Evolutionary conservation across 2,797 vertebrate species (phyloP).

Genomic region (Synaphobranchus kaupii): DNA sequence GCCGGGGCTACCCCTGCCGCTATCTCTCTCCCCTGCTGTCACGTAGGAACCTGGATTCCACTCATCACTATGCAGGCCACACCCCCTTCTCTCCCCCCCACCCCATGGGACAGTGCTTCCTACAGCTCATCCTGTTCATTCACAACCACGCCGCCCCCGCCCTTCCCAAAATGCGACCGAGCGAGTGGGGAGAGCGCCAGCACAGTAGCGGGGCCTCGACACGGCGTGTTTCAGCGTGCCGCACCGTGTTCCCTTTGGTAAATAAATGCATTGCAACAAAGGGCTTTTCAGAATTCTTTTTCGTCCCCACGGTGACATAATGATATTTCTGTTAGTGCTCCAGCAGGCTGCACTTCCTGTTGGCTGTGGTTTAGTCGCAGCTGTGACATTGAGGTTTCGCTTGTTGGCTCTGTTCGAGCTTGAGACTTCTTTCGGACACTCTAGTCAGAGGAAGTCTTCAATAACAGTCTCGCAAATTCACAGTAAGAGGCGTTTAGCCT

Average conservation of each 20-base stretch:
- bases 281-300: neutral
- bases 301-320: constrained; percentile 19
- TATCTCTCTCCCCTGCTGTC: neutral
- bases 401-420: neutral
- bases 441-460: neutral
- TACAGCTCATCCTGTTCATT: neutral
- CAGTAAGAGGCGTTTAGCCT: neutral
- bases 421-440: constrained; percentile 5
- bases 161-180: neutral
- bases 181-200: neutral
- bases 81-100: neutral
- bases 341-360: constrained; percentile 17
- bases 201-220: constrained; percentile 3
- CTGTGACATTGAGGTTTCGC: neutral
- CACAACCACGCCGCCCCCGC: neutral
- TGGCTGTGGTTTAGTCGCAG: constrained; percentile 5
- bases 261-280: constrained; percentile 9
- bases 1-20: constrained; percentile 29
- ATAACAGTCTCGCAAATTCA: neutral
- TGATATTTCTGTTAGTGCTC: constrained; percentile 20
- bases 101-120: neutral
- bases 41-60: constrained; percentile 2
- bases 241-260: neutral
- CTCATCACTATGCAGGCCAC: neutral
- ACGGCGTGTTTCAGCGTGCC: neutral